Evolutionary conservation across 1,140 invertebrate species (phyloP).

Genomic region (Acyrthosiphon pisum): DNA sequence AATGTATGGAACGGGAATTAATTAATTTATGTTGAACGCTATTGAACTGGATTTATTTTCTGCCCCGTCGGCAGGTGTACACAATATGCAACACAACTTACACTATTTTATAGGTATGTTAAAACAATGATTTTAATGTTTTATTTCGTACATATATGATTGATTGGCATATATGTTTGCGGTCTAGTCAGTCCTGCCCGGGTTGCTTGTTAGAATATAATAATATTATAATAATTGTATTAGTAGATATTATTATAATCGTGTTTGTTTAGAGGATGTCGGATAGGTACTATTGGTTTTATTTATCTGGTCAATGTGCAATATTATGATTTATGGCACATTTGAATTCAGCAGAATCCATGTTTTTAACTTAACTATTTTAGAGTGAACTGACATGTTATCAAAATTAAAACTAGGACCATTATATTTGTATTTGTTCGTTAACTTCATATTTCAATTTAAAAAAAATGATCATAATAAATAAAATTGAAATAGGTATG

Average conservation of each 20-base stretch:
- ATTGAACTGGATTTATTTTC: background rate
- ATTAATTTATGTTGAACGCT: background rate
- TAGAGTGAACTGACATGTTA: no score
- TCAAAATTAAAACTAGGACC: background rate
- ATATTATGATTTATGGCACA: background rate
- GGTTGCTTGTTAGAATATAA: no score
- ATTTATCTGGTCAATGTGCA: background rate
- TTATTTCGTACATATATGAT: background rate
- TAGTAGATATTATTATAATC: background rate
- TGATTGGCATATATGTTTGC: no score
- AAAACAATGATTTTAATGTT: background rate
- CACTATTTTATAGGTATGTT: background rate
- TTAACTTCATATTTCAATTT: background rate
- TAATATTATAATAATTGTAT: no score
- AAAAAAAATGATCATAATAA: no score
- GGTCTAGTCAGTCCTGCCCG: no score
- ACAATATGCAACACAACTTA: background rate
- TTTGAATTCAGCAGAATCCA: background rate
- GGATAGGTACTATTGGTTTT: background rate
- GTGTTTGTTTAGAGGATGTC: background rate
- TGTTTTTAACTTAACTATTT: no score
- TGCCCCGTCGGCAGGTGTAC: background rate
- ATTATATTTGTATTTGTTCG: background rate
- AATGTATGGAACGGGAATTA: background rate
- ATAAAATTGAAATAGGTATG: no score